These are phyloP conservation scores for Lithophane semibrunnea DNA, from an alignment of 2,888 invertebrate species.

Conservation along the genomic window DNA sequence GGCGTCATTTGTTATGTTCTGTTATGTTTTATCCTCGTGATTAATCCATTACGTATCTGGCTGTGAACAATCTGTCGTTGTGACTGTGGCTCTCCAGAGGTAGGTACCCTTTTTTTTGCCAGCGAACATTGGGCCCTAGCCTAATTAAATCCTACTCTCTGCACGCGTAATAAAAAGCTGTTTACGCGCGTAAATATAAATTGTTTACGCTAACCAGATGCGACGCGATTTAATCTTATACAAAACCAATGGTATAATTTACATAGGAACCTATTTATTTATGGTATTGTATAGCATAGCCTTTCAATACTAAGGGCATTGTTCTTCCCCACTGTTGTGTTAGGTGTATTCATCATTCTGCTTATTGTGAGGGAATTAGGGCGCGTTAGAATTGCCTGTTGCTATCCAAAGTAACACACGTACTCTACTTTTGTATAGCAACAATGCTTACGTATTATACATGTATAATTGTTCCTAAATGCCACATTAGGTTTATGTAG, in stretches of 20 bases:
- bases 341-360: conserved; percentile 37
- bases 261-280: conserved; percentile 18
- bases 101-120: conserved; percentile 15
- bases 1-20: too few relatives aligned
- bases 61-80: neutral
- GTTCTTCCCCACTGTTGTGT: conserved; percentile 45
- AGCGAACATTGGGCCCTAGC: neutral
- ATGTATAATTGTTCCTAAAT: neutral
- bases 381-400: conserved; percentile 27
- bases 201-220: conserved; percentile 31
- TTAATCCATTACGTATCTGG: neutral
- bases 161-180: neutral
- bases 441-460: neutral
- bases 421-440: too few relatives aligned
- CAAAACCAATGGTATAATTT: conserved; percentile 23
- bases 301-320: conserved; percentile 45
- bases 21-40: too few relatives aligned
- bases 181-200: conserved; percentile 3
- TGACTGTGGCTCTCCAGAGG: too few relatives aligned
- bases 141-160: conserved; percentile 31
- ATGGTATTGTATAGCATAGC: conserved; percentile 7
- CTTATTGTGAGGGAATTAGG: conserved; percentile 52
- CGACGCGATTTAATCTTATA: conserved; percentile 2
- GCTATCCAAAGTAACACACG: neutral
- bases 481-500: neutral